These are phyloP conservation scores for Rhabdomys pumilio DNA, from an alignment of 2,797 vertebrate genomes.

Conservation along the genomic window DNA sequence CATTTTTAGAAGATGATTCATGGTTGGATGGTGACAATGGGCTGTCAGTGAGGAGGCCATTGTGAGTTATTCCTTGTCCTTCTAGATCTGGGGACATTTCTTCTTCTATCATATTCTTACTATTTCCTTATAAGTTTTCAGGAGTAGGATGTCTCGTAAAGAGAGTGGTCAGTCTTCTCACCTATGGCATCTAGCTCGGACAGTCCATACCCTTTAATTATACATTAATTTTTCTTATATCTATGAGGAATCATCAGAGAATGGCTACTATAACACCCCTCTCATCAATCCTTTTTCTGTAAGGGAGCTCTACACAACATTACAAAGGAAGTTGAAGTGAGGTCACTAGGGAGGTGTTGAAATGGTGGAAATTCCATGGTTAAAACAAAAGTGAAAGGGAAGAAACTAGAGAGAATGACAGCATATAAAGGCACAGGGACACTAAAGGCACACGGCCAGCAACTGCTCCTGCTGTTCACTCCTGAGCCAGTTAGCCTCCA, in stretches of 20 bases:
- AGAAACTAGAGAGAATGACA: slow-evolving; percentile 49
- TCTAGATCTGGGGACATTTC: too few species aligned
- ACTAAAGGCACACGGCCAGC: slow-evolving; percentile 26
- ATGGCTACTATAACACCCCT: background rate
- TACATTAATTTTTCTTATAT: background rate
- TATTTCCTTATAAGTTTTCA: slow-evolving; percentile 7
- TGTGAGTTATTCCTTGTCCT: background rate
- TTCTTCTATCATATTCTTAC: background rate
- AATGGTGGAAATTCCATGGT: slow-evolving; percentile 80
- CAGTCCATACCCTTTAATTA: background rate
- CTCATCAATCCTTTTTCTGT: background rate
- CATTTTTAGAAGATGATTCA: background rate
- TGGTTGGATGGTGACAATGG: background rate
- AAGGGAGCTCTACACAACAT: background rate
- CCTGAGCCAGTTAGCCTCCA: slow-evolving; percentile 19
- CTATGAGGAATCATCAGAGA: background rate
- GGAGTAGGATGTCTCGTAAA: background rate
- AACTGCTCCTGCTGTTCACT: background rate
- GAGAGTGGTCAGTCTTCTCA: background rate
- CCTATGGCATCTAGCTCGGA: background rate
- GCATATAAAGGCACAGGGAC: slow-evolving; percentile 71
- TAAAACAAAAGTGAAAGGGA: slow-evolving; percentile 72
- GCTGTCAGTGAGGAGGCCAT: background rate
- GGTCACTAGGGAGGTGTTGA: slow-evolving; percentile 79
- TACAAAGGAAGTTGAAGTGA: slow-evolving; percentile 64